These are phyloP conservation scores for Ictalurus furcatus DNA, from an alignment of 2,113 vertebrate genomes.

Conservation along the genomic window DNA sequence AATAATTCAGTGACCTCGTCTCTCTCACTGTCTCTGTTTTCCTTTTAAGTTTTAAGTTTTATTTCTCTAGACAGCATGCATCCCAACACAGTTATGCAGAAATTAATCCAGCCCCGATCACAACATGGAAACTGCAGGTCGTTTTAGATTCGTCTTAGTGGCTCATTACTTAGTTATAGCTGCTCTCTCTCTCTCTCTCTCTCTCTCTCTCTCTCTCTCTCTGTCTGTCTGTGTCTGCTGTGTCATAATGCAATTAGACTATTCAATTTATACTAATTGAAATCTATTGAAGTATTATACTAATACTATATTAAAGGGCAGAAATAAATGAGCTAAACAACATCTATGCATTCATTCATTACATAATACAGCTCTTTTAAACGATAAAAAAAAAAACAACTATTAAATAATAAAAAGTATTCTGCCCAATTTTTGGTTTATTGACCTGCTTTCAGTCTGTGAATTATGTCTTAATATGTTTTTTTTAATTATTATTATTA, in stretches of 20 bases:
- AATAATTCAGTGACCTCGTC: slow-evolving; percentile 64
- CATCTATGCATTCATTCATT: not conserved
- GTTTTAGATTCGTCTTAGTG: slow-evolving; percentile 14
- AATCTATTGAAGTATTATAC: not conserved
- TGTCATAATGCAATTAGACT: slow-evolving; percentile 5
- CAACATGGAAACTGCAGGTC: slow-evolving; percentile 42
- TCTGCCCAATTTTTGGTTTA: slow-evolving; percentile 57
- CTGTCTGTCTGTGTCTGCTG: slow-evolving; percentile 18
- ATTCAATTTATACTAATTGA: slow-evolving; percentile 5
- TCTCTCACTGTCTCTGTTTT: slow-evolving; percentile 42
- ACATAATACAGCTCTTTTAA: not conserved
- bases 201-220: not conserved
- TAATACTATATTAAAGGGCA: not conserved
- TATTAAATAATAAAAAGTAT: not conserved
- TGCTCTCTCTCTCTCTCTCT: slow-evolving; percentile 8
- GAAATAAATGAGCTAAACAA: not conserved
- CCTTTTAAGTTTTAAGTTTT: slow-evolving; percentile 32
- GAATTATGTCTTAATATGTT: slow-evolving; percentile 35
- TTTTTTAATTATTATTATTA: slow-evolving; percentile 3
- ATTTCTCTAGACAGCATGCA: slow-evolving; percentile 30
- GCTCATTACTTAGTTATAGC: not conserved
- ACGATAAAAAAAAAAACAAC: not conserved
- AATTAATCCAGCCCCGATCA: slow-evolving; percentile 23
- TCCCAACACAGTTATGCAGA: not conserved
- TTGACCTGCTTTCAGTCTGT: slow-evolving; percentile 60